Evolutionary conservation across 35 echinoderm and acorn worm genomes (phyloP).

Genomic region (Amphiura filiformis): DNA sequence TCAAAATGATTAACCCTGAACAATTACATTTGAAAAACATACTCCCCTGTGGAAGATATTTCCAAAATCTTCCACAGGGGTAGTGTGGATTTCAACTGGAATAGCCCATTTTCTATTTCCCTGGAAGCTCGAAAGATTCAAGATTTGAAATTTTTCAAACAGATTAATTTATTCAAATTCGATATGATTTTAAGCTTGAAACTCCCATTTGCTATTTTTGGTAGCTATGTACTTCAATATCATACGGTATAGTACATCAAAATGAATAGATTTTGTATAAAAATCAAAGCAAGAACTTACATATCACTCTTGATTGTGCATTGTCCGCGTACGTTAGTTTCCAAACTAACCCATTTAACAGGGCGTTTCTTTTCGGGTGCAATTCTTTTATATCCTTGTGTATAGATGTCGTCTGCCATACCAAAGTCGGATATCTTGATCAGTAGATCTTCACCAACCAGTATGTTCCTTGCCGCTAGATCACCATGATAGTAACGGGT

Average conservation of each 20-base stretch:
- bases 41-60: too few relatives aligned
- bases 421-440: slow-evolving; percentile 92
- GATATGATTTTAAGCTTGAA: not conserved
- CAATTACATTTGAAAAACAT: too few relatives aligned
- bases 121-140: not conserved
- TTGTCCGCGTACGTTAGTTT: slow-evolving; percentile 86
- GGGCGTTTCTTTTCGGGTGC: slow-evolving; percentile 68
- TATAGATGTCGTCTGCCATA: slow-evolving; percentile 82
- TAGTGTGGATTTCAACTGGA: too few relatives aligned
- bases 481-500: slow-evolving; percentile 85
- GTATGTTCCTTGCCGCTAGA: slow-evolving; percentile 80
- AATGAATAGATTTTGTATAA: not conserved
- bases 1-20: too few relatives aligned
- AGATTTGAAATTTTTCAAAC: not conserved
- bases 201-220: too few relatives aligned
- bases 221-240: too few relatives aligned
- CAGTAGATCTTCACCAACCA: slow-evolving; percentile 67
- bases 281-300: slow-evolving; percentile 42
- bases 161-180: not conserved
- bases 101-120: too few relatives aligned
- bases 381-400: slow-evolving; percentile 68
- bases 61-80: too few relatives aligned
- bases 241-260: too few relatives aligned
- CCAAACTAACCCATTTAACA: slow-evolving; percentile 87
- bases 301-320: slow-evolving; percentile 91